phyloP scores from a whole-genome alignment of 1,140 invertebrate genomes.

The Periplaneta americana region DNA sequence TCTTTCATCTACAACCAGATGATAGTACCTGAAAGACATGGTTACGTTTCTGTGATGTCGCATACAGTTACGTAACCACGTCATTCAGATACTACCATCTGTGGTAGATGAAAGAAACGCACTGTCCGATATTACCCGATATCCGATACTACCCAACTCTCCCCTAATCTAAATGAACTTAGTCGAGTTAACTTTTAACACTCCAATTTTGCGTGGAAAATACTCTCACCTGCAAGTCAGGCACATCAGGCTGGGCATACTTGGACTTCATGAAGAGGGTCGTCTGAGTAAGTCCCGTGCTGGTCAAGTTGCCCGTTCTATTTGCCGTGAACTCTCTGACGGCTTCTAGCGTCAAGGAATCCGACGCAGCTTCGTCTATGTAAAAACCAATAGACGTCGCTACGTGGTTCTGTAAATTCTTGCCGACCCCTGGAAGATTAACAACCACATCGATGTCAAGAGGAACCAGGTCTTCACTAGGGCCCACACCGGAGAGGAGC shows the following conservation, averaged over 20 bases:
- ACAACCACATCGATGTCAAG: slow-evolving; percentile 24
- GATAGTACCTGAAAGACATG: too few species aligned
- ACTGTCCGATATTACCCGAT: too few species aligned
- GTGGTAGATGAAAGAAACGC: too few species aligned
- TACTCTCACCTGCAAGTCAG: slow-evolving; percentile 22
- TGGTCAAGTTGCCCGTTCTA: slow-evolving; percentile 38
- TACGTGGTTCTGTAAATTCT: slow-evolving; percentile 49
- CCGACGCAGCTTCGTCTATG: slow-evolving; percentile 24
- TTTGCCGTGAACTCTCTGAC: slow-evolving; percentile 13
- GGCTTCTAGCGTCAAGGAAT: background rate
- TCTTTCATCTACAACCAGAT: too few species aligned
- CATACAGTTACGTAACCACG: too few species aligned
- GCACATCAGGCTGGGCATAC: slow-evolving; percentile 21
- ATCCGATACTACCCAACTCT: too few species aligned
- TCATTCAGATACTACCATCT: too few species aligned
- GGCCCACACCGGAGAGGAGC: slow-evolving; percentile 88
- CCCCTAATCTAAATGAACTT: too few species aligned
- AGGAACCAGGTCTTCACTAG: slow-evolving; percentile 35
- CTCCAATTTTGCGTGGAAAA: too few species aligned
- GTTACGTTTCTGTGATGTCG: too few species aligned
- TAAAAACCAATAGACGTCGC: slow-evolving; percentile 36
- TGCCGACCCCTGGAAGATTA: slow-evolving; percentile 40
- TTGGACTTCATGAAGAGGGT: slow-evolving; percentile 28
- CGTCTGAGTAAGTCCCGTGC: slow-evolving; percentile 42
- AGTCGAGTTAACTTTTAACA: too few species aligned